Evolutionary conservation across 2,113 vertebrate species (phyloP).

Genomic region (Struthidea cinerea): DNA sequence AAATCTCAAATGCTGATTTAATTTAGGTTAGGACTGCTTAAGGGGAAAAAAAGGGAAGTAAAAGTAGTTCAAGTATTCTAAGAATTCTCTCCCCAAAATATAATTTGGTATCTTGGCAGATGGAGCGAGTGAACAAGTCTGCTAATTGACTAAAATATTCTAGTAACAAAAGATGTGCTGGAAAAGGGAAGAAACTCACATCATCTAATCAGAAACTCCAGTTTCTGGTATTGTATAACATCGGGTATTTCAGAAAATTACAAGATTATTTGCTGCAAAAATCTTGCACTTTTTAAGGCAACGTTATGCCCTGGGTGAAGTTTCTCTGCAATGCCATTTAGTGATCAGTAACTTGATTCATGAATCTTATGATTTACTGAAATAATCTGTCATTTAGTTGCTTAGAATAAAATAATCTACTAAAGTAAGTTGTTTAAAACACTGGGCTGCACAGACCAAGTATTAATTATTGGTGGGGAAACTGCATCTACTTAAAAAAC

Average conservation of each 20-base stretch:
- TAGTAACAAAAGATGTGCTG: conserved; percentile 20
- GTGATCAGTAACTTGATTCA: not conserved
- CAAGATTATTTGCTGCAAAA: not conserved
- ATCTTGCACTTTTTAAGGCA: not conserved
- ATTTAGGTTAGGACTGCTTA: not conserved
- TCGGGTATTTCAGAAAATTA: not conserved
- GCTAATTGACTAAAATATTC: conserved; percentile 32
- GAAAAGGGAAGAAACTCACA: not conserved
- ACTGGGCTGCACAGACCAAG: not conserved
- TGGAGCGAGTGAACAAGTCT: not conserved
- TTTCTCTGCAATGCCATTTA: not conserved
- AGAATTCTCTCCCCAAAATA: conserved; percentile 13
- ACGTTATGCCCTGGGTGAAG: not conserved
- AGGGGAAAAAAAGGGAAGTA: not conserved
- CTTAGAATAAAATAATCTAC: not conserved
- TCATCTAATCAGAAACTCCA: not conserved
- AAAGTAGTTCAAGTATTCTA: not conserved
- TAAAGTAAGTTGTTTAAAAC: not conserved
- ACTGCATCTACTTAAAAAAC: not conserved
- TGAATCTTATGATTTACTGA: not conserved
- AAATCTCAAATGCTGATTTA: not conserved
- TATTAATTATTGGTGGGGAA: not conserved
- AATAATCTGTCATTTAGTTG: not conserved
- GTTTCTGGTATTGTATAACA: not conserved
- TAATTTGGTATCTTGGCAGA: conserved; percentile 9